phyloP scores from a whole-genome alignment of 2,888 invertebrate genomes.

The Spialia ferax region DNA sequence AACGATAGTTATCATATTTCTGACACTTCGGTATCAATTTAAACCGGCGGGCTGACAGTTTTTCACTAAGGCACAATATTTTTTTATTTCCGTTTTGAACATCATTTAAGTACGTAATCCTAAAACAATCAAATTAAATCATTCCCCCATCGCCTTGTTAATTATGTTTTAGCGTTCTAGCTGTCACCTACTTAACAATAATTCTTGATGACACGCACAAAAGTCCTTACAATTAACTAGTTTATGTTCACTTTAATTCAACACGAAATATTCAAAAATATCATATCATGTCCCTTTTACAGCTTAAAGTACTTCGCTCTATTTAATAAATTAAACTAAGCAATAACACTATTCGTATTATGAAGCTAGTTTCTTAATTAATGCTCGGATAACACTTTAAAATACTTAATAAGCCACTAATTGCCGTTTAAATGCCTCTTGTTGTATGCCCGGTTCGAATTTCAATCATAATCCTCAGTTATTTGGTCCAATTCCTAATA shows the following conservation, averaged over 20 bases:
- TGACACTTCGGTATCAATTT: constrained; percentile 14
- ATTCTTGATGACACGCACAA: constrained; percentile 22
- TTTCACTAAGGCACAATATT: constrained; percentile 85
- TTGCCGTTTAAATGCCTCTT: constrained; percentile 20
- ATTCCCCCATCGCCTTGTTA: constrained; percentile 59
- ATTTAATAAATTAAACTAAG: constrained; percentile 25
- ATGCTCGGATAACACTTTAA: constrained; percentile 23
- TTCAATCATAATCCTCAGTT: not conserved
- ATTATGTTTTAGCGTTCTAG: constrained; percentile 46
- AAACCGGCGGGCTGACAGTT: constrained; percentile 72
- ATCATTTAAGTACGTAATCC: constrained; percentile 66
- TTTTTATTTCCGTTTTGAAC: constrained; percentile 77
- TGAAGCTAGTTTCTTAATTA: constrained; percentile 25
- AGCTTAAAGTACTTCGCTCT: constrained; percentile 27
- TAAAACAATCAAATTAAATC: constrained; percentile 78
- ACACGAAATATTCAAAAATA: constrained; percentile 34
- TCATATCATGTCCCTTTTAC: constrained; percentile 17
- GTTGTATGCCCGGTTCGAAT: constrained; percentile 29
- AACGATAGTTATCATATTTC: constrained; percentile 17
- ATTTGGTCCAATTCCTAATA: constrained; percentile 13
- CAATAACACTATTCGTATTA: constrained; percentile 25
- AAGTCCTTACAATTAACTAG: constrained; percentile 10
- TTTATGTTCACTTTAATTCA: constrained; percentile 19
- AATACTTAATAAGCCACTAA: constrained; percentile 35
- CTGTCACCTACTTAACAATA: constrained; percentile 43